These are phyloP conservation scores for Lepidocolaptes lacrymiger DNA, from an alignment of 2,797 vertebrate genomes.

Conservation along the genomic window DNA sequence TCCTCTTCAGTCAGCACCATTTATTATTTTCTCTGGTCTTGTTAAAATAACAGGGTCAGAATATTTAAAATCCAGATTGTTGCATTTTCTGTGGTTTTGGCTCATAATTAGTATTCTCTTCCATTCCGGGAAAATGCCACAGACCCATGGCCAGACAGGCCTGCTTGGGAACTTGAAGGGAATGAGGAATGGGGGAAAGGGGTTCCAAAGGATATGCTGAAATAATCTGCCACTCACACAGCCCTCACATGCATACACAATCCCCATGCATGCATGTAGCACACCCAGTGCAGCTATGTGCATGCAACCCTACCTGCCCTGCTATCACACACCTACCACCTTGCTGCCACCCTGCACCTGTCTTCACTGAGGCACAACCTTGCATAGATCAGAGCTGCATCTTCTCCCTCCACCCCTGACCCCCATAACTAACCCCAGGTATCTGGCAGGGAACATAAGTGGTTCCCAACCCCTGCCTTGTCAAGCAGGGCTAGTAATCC, in stretches of 20 bases:
- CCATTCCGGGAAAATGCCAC: not conserved
- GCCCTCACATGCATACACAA: not conserved
- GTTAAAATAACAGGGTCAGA: constrained; percentile 53
- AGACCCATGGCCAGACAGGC: not conserved
- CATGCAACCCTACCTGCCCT: not conserved
- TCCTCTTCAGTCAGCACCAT: constrained; percentile 6
- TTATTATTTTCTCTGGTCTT: constrained; percentile 41
- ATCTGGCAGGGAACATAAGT: not conserved
- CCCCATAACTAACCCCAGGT: not conserved
- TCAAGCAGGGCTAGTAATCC: not conserved
- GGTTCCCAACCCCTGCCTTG: not conserved
- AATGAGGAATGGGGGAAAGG: not conserved
- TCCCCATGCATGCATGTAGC: not conserved
- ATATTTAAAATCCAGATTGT: constrained; percentile 45
- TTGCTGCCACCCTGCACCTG: not conserved
- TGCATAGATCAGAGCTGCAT: not conserved
- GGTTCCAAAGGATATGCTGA: not conserved
- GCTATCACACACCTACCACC: not conserved
- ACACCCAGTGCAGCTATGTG: fast-evolving
- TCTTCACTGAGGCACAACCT: not conserved
- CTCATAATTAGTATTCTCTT: not conserved
- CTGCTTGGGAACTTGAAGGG: not conserved
- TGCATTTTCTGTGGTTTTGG: constrained; percentile 34
- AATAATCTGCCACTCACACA: not conserved
- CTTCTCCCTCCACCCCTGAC: not conserved